Percentiles rank a stretch among this genome's conserved stretches.
phyloP scores from a whole-genome alignment of 2,888 invertebrate genomes.

The Clitarchus hookeri region DNA sequence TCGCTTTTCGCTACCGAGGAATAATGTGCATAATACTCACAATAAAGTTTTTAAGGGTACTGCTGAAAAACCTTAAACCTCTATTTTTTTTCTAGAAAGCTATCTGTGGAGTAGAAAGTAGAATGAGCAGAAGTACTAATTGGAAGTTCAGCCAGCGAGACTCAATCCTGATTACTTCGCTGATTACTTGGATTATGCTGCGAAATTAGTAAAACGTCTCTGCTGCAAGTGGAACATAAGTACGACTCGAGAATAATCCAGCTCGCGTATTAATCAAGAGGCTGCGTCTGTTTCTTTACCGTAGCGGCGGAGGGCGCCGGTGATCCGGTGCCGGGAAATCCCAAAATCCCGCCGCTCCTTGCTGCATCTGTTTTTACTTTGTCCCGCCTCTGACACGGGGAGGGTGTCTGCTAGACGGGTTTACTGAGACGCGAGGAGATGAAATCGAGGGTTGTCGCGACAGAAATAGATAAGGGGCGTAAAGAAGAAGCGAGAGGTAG shows the following conservation, averaged over 20 bases:
- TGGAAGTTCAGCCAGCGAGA: no score
- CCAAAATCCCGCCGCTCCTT: background rate
- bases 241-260: background rate
- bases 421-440: background rate
- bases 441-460: conserved; percentile 9
- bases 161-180: no score
- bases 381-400: background rate
- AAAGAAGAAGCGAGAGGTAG: background rate
- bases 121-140: no score
- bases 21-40: no score
- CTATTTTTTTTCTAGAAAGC: no score
- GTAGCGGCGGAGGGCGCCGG: background rate
- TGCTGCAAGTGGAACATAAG: no score
- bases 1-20: no score
- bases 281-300: background rate
- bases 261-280: background rate
- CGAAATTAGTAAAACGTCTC: no score
- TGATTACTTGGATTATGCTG: no score
- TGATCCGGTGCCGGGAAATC: background rate
- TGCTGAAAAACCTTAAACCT: no score
- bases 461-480: conserved; percentile 2
- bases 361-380: conserved; percentile 2
- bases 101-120: no score
- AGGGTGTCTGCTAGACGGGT: background rate
- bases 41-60: no score